phyloP scores from a whole-genome alignment of 2,797 vertebrate species.

The Enteromius treurensis region DNA sequence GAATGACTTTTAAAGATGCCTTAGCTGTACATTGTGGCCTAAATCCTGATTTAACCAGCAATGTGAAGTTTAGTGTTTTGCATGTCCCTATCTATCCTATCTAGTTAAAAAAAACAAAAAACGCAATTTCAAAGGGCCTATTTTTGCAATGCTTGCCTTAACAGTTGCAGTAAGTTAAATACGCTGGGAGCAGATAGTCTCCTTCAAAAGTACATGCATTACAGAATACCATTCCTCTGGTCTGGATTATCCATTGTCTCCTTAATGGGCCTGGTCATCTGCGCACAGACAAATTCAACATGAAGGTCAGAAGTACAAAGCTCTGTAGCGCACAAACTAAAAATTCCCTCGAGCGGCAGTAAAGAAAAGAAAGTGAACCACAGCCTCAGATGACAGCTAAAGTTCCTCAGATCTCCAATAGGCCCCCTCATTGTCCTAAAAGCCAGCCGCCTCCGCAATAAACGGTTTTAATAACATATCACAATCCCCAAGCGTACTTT shows the following conservation, averaged over 20 bases:
- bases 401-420: conserved; percentile 58
- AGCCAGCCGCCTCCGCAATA: conserved; percentile 57
- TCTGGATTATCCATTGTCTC: conserved; percentile 26
- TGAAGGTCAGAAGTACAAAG: conserved; percentile 35
- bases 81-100: neutral
- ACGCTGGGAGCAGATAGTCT: conserved; percentile 42
- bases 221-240: conserved; percentile 45
- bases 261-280: conserved; percentile 44
- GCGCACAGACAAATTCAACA: conserved; percentile 38
- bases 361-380: conserved; percentile 48
- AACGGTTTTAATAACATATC: conserved; percentile 71
- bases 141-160: conserved; percentile 12
- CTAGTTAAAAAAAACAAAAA: neutral
- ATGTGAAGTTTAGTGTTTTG: neutral
- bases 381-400: conserved; percentile 45
- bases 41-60: neutral
- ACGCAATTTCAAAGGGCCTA: conserved; percentile 1
- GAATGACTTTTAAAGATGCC: conserved; percentile 16
- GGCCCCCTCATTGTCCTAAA: conserved; percentile 56
- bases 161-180: conserved; percentile 25
- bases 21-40: neutral
- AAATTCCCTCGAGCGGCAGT: conserved; percentile 46
- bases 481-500: conserved; percentile 56
- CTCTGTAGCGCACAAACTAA: conserved; percentile 33
- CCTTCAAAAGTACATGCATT: conserved; percentile 49